Percentiles rank a stretch among this genome's conserved stretches.
These are phyloP conservation scores for Pharmacophagus antenor DNA, from an alignment of 2,888 invertebrate species.

Conservation along the genomic window DNA sequence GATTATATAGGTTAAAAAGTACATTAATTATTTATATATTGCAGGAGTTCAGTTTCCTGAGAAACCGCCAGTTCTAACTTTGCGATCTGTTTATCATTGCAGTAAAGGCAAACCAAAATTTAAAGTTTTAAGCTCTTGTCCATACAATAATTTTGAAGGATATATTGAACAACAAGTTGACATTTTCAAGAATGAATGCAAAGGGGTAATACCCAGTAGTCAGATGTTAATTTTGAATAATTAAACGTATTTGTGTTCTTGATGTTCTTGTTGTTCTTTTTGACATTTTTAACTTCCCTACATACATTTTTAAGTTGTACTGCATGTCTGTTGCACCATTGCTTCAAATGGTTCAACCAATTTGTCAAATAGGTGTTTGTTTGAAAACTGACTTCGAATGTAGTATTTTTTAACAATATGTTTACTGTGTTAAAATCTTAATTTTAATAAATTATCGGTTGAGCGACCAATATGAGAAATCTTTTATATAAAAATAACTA, in stretches of 20 bases:
- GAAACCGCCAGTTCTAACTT: conserved; percentile 73
- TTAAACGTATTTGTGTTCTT: conserved; percentile 38
- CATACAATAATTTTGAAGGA: conserved; percentile 70
- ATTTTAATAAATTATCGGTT: too few species aligned
- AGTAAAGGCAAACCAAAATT: conserved; percentile 67
- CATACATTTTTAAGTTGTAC: too few species aligned
- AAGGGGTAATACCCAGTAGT: conserved; percentile 47
- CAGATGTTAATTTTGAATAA: conserved; percentile 56
- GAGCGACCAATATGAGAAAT: too few species aligned
- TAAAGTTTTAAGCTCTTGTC: conserved; percentile 64
- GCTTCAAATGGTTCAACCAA: too few species aligned
- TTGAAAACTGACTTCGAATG: too few species aligned
- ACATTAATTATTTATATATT: background rate
- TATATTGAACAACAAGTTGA: conserved; percentile 74
- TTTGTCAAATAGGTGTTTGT: too few species aligned
- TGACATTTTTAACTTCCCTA: too few species aligned
- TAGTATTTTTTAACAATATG: too few species aligned
- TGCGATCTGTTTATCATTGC: conserved; percentile 81
- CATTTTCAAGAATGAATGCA: conserved; percentile 72
- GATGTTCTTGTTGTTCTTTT: too few species aligned
- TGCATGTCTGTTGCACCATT: too few species aligned
- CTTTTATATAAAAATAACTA: too few species aligned
- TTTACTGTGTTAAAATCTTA: too few species aligned
- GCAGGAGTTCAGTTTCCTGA: conserved; percentile 78
- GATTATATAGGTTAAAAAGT: background rate